These are phyloP conservation scores for Austrolebias charrua DNA, from an alignment of 2,797 vertebrate species.

Conservation along the genomic window DNA sequence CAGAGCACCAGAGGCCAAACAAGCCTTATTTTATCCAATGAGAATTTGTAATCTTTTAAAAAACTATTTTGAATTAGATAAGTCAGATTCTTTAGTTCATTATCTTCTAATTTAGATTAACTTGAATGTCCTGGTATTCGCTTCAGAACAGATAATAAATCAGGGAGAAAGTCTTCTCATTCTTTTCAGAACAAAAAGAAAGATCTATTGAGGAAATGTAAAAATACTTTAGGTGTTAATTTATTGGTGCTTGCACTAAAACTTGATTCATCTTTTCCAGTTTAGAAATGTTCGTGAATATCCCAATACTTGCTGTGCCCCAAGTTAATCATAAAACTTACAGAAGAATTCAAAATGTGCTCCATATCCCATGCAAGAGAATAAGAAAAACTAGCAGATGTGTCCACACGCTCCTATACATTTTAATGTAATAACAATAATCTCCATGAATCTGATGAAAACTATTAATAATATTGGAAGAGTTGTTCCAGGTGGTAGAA, in stretches of 20 bases:
- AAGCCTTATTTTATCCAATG: conserved; percentile 41
- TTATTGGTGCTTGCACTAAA: conserved; percentile 64
- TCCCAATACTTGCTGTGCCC: conserved; percentile 55
- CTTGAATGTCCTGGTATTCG: conserved; percentile 46
- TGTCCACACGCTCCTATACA: conserved; percentile 56
- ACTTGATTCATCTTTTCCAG: conserved; percentile 67
- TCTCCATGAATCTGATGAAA: conserved; percentile 62
- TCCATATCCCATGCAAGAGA: conserved; percentile 47
- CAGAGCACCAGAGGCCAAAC: conserved; percentile 18
- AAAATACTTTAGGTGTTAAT: conserved; percentile 68
- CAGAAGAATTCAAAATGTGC: conserved; percentile 48
- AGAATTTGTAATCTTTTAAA: conserved; percentile 60
- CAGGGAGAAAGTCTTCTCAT: conserved; percentile 66
- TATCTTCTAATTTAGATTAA: conserved; percentile 53
- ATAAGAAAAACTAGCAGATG: conserved; percentile 63
- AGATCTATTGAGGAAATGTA: conserved; percentile 40
- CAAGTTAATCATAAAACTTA: conserved; percentile 71
- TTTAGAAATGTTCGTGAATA: conserved; percentile 59
- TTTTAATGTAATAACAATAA: conserved; percentile 66
- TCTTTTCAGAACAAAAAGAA: conserved; percentile 46
- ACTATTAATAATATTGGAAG: conserved; percentile 62
- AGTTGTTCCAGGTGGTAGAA: conserved; percentile 52
- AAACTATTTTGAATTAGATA: conserved; percentile 55
- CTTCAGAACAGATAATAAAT: conserved; percentile 68
- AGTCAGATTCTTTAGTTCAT: conserved; percentile 68